Conservation (phyloP, 2,888 invertebrate genomes). For the Antheraea assamensis region DNA sequence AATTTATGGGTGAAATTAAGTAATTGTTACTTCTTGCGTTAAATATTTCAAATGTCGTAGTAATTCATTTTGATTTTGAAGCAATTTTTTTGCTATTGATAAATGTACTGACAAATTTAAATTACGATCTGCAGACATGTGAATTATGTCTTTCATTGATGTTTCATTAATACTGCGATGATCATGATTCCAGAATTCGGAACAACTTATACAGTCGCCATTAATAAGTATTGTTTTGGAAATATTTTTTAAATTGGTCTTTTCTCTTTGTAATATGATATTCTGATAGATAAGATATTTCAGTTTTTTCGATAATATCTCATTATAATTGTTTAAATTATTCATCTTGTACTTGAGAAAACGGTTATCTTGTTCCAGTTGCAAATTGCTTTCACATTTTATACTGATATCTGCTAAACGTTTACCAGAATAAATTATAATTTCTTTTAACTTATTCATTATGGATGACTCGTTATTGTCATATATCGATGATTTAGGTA, state of each 20-base stretch:
- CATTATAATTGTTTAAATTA: constrained; percentile 50
- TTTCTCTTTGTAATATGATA: constrained; percentile 38
- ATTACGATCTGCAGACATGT: constrained; percentile 19
- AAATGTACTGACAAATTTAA: constrained; percentile 52
- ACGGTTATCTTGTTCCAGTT: constrained; percentile 52
- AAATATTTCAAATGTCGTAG: constrained; percentile 50
- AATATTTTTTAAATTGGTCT: constrained; percentile 27
- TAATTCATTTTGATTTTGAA: constrained; percentile 54
- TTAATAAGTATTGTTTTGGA: constrained; percentile 19
- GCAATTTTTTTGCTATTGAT: constrained; percentile 48
- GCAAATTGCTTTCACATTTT: constrained; percentile 43
- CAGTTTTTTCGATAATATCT: constrained; percentile 42
- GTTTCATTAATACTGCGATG: background rate
- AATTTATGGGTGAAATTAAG: background rate
- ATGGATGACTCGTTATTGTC: constrained; percentile 36
- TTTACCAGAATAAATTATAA: constrained; percentile 54
- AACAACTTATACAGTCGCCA: constrained; percentile 21
- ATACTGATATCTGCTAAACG: constrained; percentile 54
- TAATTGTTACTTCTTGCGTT: constrained; percentile 28
- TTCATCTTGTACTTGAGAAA: constrained; percentile 54
- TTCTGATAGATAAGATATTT: constrained; percentile 40
- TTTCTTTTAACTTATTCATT: constrained; percentile 49
- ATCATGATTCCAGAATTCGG: constrained; percentile 26
- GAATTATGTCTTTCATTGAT: background rate
- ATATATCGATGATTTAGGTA: constrained; percentile 46